Base-by-base conservation (phyloP, 1,140 invertebrate genomes). In the Drosophila nigrodunni region DNA sequence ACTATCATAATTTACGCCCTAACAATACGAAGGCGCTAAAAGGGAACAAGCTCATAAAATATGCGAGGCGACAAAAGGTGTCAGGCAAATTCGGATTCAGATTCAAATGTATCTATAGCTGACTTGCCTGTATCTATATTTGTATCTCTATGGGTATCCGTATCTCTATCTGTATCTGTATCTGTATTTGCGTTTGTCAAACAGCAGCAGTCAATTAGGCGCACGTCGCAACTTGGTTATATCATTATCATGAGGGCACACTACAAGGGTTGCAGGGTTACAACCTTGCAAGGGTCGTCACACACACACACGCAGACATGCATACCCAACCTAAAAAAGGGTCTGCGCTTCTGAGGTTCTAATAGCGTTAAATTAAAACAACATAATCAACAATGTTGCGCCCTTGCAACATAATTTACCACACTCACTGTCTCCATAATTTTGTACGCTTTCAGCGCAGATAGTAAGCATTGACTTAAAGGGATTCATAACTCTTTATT, bases 331-430 rank as follows among this genome's bases (percentile, higher is more conserved):
- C 41, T 18, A 18, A 13, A 43, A 30, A 72, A 73, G 60, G 73
- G 74, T 69, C 59, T 50, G 61, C 3, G 62, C 13, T 55, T 59
- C 52, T 68, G 60, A 61, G 60, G 74, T 67, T 71, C 88, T 90
- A 90, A 90, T 90, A 82, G 88, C 80, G 88, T 91, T 90, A 90
- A 90, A 90, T 90, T 90, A 90, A 90, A 90, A 90, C 88, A 91
- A 90, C 83, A 91, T 88, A 88, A 89, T 83, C 83, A 86, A 83
- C 83, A 82, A 65, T 66, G 52, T 71, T 62, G 43, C 77, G 79
- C 74, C 52, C 61, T 74, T 89, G 85, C 83, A 85, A 83, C 83
- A 87, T 78, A 88, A 74, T 73, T 86, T 78, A 73, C 65, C 74
- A 77, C 64, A 68, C 71, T 8, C 21, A 13, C n/a, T 61, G 41